Percentiles rank a stretch among this genome's conserved stretches.
Evolutionary conservation across 2,797 vertebrate genomes (phyloP).

Genomic region (Ctenochaetus hawaiiensis): DNA sequence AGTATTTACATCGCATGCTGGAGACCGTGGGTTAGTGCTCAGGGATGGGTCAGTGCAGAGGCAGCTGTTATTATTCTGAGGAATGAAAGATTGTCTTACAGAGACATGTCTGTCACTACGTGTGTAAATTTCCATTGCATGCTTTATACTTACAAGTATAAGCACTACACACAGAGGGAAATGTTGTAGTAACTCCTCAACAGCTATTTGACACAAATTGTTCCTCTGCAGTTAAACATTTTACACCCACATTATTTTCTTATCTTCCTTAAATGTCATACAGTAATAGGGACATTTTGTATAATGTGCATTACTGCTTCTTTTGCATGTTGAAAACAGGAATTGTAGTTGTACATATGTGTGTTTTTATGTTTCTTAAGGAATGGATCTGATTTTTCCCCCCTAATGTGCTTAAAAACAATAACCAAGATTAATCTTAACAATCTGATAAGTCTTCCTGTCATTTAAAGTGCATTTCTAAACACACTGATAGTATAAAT

Average conservation of each 20-base stretch:
- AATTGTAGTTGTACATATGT: background rate
- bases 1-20: conserved; percentile 12
- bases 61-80: conserved; percentile 14
- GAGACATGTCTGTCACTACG: background rate
- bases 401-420: background rate
- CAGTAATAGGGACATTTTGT: too few relatives aligned
- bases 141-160: background rate
- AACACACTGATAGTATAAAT: background rate
- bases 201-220: background rate
- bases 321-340: background rate
- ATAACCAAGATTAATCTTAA: background rate
- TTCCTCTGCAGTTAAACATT: background rate
- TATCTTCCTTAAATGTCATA: background rate
- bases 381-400: background rate
- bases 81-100: conserved; percentile 15
- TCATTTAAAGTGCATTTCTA: background rate
- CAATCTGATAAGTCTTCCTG: background rate
- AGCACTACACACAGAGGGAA: background rate
- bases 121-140: conserved; percentile 1
- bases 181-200: background rate
- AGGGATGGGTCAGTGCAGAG: conserved; percentile 5
- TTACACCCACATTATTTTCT: background rate
- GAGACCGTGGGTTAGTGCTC: conserved; percentile 11
- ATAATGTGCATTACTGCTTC: background rate
- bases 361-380: background rate